Base-by-base conservation (phyloP, 1,140 invertebrate species). In the Aleiodes sp. region DNA sequence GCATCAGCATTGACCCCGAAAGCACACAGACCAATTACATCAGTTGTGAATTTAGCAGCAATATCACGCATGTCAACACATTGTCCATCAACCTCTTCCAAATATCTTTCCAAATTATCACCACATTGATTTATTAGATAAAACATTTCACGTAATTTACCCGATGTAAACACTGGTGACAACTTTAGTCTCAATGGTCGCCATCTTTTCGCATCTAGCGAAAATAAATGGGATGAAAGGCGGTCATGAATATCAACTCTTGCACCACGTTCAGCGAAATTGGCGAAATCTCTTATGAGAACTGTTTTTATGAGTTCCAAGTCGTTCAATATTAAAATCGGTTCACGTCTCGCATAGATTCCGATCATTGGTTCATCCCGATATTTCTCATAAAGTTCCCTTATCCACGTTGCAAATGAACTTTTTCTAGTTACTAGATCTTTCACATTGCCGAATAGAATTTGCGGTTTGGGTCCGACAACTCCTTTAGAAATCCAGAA, bases 221-320 rank as follows among this genome's bases (percentile, higher is more conserved):
- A 64, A 41, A 88, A 1, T 90, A 88, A 0, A 91, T 91, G 0
- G 93, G 92, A 73, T 93, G 92, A 76, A 90, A 92, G 21, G 91
- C 92, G 37, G 90, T 91, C 12, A 91, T 75, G 72, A 91, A 88
- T 72, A 92, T 91, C 8, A 91, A 83, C 31, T 91, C 88, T 1
- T 86, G 84, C 77, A 91, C 88, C 0, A 89, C 89, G 0, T 89
- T 85, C 19, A 87, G 79, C 70, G 35, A 90, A 91, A 60, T 73
- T n/a, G 2, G 61, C 28, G 59, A 35, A 71, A 4, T 67, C n/a
- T 57, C 70, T 89, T 2, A 89, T 83, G 16, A 91, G 67, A 2
- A 92, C 85, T 16, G 84, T 76, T 73, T 90, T 91, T 0, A 91
- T 84, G 0, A 92, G 73, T 4, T 89, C 87, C 21, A 89, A 79